Base-by-base conservation (phyloP, 2,113 vertebrate genomes). In the Mola mola region DNA sequence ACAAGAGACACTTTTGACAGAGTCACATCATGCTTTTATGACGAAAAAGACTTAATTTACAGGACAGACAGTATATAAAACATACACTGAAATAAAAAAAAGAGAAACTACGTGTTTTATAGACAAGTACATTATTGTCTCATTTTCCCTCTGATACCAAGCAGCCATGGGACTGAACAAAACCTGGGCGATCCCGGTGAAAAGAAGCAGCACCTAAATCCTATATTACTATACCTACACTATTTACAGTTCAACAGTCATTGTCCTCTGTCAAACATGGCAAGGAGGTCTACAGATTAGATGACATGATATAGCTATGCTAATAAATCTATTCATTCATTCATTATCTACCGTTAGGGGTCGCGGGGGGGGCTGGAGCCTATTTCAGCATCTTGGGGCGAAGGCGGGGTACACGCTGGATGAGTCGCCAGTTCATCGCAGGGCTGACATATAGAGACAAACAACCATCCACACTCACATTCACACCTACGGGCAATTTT, bases 11-110 rank as follows among this genome's bases (percentile, higher is more conserved):
- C 75, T 5, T 44, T 22, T 17, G 70, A 79, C 74, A 78, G 82
- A 84, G 84, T 89, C 80, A 90, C 88, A 90, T 88, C 89, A 92
- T 92, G 90, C 90, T 89, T 92, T 93, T 92, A 91, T 92, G 89
- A 91, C 84, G 56, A 85, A 88, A 88, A 89, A 52, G 43, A 83
- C 61, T 63, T 83, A 1, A 70, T 81, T 85, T 87, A 90, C 88
- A 92, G 88, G 90, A 90, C 89, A 89, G 86, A 90, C 88, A 28
- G 86, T 84, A 88, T 90, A 91, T 88, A 93, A 93, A 90, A 93
- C 87, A 91, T 37, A 77, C 50, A 88, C 53, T 80, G 65, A 81
- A 84, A 84, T 85, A 79, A 87, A 90, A 84, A 90, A 87, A 90
- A 22, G 81, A n/a, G n/a, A n/a, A 74, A 22, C 43, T 69, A 63